Percentiles rank a stretch among this genome's conserved stretches.
Evolutionary conservation across 2,113 vertebrate genomes (phyloP).

Genomic region (Rynchops niger): DNA sequence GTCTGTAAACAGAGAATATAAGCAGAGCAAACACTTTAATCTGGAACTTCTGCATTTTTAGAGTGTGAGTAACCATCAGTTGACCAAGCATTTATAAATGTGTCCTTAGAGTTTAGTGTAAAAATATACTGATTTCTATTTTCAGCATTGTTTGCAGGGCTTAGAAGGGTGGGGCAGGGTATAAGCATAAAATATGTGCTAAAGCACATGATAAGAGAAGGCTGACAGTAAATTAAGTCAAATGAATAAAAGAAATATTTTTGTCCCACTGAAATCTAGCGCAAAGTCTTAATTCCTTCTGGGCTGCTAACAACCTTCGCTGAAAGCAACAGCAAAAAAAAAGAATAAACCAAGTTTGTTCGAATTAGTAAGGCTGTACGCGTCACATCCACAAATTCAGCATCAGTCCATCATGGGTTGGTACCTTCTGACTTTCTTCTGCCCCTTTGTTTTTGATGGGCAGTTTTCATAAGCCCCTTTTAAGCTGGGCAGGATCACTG

Average conservation of each 20-base stretch:
- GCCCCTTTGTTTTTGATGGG: background rate
- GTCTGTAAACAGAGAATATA: conserved; percentile 43
- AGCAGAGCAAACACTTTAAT: conserved; percentile 44
- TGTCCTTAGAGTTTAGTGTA: background rate
- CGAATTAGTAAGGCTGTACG: background rate
- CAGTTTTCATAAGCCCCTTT: background rate
- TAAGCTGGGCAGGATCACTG: background rate
- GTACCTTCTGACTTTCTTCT: background rate
- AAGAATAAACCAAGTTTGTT: background rate
- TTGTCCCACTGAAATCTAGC: background rate
- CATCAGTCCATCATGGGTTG: background rate
- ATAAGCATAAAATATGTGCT: background rate
- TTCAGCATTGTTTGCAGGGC: background rate
- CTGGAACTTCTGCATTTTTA: conserved; percentile 38
- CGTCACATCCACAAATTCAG: background rate
- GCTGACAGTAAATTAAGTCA: background rate
- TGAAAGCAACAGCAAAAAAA: background rate
- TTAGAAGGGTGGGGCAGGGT: background rate
- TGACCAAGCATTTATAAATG: background rate
- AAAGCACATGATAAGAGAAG: background rate
- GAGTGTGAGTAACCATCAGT: background rate
- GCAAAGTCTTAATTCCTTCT: background rate
- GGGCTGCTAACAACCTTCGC: background rate
- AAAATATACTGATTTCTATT: conserved; percentile 34
- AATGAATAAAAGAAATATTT: background rate